Evolutionary conservation across 2,888 invertebrate species (phyloP).

Genomic region (Drosophila mayaguana): DNA sequence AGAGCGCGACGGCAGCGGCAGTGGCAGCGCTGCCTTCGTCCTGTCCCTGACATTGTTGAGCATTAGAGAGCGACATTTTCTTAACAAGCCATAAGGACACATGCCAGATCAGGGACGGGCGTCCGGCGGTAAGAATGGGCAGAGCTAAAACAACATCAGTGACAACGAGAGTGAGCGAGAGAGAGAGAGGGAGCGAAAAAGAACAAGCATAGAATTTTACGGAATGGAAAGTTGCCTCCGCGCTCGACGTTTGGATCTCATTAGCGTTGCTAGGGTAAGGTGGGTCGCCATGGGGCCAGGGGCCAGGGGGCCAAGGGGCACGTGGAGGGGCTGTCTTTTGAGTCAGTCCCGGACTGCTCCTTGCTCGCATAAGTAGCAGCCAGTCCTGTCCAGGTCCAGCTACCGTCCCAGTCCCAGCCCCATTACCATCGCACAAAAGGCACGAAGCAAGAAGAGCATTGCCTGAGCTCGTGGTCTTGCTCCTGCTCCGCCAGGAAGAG

Average conservation of each 20-base stretch:
- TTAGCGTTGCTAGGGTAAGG: conserved; percentile 76
- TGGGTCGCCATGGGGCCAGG: conserved; percentile 5
- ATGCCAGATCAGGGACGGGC: conserved; percentile 54
- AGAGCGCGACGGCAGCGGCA: conserved; percentile 70
- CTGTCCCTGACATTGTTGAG: conserved; percentile 38
- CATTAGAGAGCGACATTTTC: conserved; percentile 80
- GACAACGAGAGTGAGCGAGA: conserved; percentile 23
- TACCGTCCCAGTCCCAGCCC: conserved; percentile 3
- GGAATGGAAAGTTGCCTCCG: conserved; percentile 73
- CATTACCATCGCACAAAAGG: conserved; percentile 33
- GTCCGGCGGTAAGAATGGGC: conserved; percentile 10
- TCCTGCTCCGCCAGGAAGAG: conserved; percentile 45
- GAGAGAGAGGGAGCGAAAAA: conserved; percentile 10
- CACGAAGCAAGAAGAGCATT: conserved; percentile 38
- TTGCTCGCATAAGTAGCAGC: conserved; percentile 63
- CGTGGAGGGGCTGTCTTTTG: conserved; percentile 49
- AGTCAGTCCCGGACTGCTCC: conserved; percentile 21
- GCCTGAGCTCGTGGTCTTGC: not conserved
- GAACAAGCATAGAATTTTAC: conserved; percentile 49
- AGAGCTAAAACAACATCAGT: conserved; percentile 60
- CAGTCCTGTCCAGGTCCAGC: conserved; percentile 38
- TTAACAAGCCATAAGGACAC: conserved; percentile 80
- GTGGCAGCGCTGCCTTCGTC: conserved; percentile 32
- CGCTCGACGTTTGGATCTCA: conserved; percentile 76
- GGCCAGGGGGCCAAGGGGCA: not conserved